These are phyloP conservation scores for Hydraecia micacea DNA, from an alignment of 2,888 invertebrate genomes.

Conservation along the genomic window DNA sequence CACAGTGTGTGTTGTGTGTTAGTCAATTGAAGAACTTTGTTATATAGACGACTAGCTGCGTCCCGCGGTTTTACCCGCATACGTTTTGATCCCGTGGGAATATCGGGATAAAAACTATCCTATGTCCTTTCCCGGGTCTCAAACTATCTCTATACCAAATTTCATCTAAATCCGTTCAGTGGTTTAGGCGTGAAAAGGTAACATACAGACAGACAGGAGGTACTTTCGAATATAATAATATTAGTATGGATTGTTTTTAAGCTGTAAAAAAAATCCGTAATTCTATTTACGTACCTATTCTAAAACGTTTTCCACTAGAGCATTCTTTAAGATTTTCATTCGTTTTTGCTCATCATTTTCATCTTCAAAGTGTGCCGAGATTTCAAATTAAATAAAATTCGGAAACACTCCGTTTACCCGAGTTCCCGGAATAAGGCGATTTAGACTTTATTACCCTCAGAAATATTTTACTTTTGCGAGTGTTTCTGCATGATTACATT, in stretches of 20 bases:
- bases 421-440: conserved; percentile 1
- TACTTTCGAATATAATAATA: too few relatives aligned
- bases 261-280: neutral
- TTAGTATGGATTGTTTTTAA: neutral
- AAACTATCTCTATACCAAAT: too few relatives aligned
- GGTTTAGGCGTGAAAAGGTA: too few relatives aligned
- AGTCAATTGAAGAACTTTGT: neutral
- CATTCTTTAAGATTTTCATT: conserved; percentile 24
- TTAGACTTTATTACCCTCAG: neutral
- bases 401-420: neutral
- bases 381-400: conserved; percentile 26
- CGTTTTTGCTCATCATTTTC: conserved; percentile 6
- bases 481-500: neutral
- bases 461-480: neutral
- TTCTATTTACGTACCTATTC: neutral
- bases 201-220: too few relatives aligned
- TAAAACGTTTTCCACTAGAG: neutral
- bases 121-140: too few relatives aligned
- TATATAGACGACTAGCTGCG: too few relatives aligned
- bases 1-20: neutral
- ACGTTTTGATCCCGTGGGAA: too few relatives aligned
- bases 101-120: too few relatives aligned
- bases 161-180: too few relatives aligned
- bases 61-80: too few relatives aligned
- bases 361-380: conserved; percentile 20